Evolutionary conservation across 1,140 invertebrate species (phyloP).

Genomic region (Macrocentrus cingulum): DNA sequence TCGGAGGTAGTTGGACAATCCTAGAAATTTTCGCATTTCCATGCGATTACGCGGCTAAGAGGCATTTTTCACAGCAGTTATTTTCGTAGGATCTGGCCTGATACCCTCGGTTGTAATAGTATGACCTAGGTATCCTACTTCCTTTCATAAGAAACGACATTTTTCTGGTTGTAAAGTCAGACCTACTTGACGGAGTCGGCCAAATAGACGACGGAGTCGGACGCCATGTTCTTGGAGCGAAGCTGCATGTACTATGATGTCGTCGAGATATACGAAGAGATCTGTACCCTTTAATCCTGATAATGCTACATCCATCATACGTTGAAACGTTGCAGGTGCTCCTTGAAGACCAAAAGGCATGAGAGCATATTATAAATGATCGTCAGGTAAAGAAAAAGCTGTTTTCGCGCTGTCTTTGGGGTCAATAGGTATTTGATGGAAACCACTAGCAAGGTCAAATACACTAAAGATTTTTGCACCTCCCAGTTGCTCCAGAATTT

Average conservation of each 20-base stretch:
- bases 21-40: constrained; percentile 13
- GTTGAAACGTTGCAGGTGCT: not conserved
- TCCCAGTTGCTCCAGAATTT: not conserved
- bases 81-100: not conserved
- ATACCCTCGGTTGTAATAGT: not conserved
- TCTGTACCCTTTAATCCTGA: not conserved
- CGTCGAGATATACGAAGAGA: not conserved
- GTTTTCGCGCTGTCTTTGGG: constrained; percentile 11
- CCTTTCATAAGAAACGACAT: not conserved
- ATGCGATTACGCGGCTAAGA: not conserved
- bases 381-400: constrained; percentile 15
- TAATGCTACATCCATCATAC: not conserved
- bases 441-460: constrained; percentile 3
- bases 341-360: constrained; percentile 19
- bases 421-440: not conserved
- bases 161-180: not conserved
- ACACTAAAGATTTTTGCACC: not conserved
- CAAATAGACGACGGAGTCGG: not conserved
- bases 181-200: not conserved
- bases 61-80: not conserved
- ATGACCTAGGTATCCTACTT: not conserved
- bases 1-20: not conserved
- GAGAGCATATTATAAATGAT: constrained; percentile 12
- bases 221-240: not conserved
- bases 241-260: not conserved